Percentiles rank a stretch among this genome's conserved stretches.
Conservation (phyloP, 2,888 invertebrate genomes). For the Philhelius pedissequus region DNA sequence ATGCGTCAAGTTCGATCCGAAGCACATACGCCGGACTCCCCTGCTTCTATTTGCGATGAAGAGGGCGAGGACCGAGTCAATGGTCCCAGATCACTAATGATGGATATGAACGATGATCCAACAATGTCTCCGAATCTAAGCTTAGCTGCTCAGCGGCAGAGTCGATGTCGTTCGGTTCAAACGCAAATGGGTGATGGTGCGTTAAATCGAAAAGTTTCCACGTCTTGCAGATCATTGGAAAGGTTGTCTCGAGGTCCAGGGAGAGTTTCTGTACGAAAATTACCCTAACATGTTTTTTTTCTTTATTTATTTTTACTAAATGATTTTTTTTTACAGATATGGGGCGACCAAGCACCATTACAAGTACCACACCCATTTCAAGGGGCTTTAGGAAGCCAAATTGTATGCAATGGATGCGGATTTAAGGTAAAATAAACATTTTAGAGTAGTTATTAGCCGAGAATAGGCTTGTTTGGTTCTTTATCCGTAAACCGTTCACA, state of each 20-base stretch:
- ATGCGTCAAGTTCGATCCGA: constrained; percentile 77
- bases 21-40: constrained; percentile 79
- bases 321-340: constrained; percentile 70
- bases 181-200: constrained; percentile 69
- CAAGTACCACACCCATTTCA: constrained; percentile 84
- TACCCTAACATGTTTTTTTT: background rate
- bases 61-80: constrained; percentile 70
- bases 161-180: constrained; percentile 74
- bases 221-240: constrained; percentile 81
- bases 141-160: constrained; percentile 71
- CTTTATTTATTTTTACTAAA: background rate
- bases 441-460: background rate
- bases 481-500: too few species aligned
- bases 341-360: constrained; percentile 79
- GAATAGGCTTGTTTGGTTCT: background rate
- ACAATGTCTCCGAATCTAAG: constrained; percentile 71
- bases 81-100: constrained; percentile 56
- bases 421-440: constrained; percentile 80
- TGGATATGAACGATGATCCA: constrained; percentile 69
- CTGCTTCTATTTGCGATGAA: constrained; percentile 77
- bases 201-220: constrained; percentile 75
- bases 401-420: constrained; percentile 86
- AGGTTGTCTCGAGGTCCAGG: constrained; percentile 78
- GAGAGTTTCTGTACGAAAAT: constrained; percentile 75
- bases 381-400: constrained; percentile 87